These are phyloP conservation scores for Hucho hucho DNA, from an alignment of 2,113 vertebrate species.

Conservation along the genomic window DNA sequence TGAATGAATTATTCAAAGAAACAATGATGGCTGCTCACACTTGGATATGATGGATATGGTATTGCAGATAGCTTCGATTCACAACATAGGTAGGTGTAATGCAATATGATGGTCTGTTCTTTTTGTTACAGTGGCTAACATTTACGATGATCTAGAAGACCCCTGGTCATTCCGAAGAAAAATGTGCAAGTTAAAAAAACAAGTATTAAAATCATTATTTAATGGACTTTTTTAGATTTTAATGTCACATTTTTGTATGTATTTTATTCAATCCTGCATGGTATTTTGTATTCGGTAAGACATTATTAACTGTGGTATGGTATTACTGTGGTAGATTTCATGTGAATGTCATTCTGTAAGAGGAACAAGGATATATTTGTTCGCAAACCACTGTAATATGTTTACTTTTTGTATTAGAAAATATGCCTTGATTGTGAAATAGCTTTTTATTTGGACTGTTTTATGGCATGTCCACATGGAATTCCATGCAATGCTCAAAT, in stretches of 20 bases:
- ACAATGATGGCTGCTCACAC: not conserved
- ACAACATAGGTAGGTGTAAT: not conserved
- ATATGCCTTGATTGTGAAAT: no score
- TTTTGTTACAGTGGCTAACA: constrained; percentile 47
- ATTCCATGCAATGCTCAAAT: no score
- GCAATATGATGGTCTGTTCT: not conserved
- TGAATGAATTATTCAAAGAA: not conserved
- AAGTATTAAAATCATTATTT: not conserved
- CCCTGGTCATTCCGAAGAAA: not conserved
- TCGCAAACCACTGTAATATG: no score
- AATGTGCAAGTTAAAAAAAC: not conserved
- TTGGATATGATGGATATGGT: not conserved
- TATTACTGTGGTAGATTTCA: not conserved
- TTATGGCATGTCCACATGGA: no score
- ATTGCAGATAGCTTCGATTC: not conserved
- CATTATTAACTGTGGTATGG: not conserved
- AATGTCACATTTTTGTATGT: not conserved
- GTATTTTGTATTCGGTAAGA: not conserved
- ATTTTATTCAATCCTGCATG: not conserved
- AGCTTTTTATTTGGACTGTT: no score
- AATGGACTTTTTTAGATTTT: not conserved
- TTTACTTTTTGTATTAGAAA: no score
- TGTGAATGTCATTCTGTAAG: not conserved
- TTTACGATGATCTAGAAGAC: constrained; percentile 52
- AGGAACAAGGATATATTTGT: not conserved